A percentile compares a stretch with the other conserved stretches of the same genome.
Evolutionary conservation across 2,797 vertebrate genomes (phyloP).

Genomic region (Calcarius lapponicus): DNA sequence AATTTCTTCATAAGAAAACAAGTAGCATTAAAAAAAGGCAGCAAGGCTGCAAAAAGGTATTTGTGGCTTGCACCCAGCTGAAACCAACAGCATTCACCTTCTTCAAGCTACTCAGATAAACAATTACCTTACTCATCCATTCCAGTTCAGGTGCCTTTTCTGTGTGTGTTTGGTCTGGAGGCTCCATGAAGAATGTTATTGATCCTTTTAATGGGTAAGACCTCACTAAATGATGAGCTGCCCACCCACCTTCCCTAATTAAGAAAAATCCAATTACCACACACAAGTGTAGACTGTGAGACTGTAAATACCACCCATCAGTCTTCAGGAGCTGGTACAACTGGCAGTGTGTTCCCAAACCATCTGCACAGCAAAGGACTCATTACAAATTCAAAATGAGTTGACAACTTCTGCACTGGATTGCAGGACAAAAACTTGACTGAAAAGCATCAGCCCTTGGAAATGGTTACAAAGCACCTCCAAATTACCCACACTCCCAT

Average conservation of each 20-base stretch:
- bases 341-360: slow-evolving; percentile 7
- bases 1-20: not conserved
- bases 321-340: slow-evolving; percentile 18
- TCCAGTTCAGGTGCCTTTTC: not conserved
- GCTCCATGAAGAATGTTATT: not conserved
- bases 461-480: not conserved
- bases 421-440: not conserved
- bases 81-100: not conserved
- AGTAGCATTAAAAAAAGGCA: not conserved
- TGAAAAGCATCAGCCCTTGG: not conserved
- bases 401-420: not conserved
- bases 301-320: slow-evolving; percentile 52
- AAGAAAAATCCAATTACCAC: slow-evolving; percentile 50
- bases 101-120: not conserved
- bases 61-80: not conserved
- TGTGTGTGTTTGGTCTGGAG: not conserved
- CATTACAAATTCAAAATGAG: slow-evolving; percentile 42
- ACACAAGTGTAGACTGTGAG: not conserved
- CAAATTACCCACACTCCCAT: not conserved
- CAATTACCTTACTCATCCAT: not conserved
- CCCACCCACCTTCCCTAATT: slow-evolving; percentile 44
- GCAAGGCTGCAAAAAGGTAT: not conserved
- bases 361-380: slow-evolving; percentile 45
- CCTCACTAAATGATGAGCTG: slow-evolving; percentile 10
- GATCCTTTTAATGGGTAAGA: slow-evolving; percentile 42